These are phyloP conservation scores for Diploptera punctata DNA, from an alignment of 2,888 invertebrate genomes.

Conservation along the genomic window DNA sequence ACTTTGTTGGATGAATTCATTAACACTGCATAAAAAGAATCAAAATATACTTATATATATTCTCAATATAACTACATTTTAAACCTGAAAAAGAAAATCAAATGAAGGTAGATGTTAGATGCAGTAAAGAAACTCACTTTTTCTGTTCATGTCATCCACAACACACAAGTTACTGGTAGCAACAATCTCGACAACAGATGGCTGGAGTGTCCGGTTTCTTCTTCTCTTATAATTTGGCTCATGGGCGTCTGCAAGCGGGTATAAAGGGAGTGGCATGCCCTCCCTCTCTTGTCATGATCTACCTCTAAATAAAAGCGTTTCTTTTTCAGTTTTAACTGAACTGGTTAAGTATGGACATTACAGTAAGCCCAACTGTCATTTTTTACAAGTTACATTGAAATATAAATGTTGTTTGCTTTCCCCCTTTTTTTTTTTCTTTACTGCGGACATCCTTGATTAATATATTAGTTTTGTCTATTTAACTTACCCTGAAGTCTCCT, in stretches of 20 bases:
- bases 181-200: neutral
- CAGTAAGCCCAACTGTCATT: neutral
- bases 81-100: too few species aligned
- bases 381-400: neutral
- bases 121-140: slow-evolving; percentile 12
- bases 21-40: too few species aligned
- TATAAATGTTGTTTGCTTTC: neutral
- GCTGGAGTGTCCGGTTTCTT: neutral
- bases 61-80: too few species aligned
- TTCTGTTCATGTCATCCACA: neutral
- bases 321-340: slow-evolving; percentile 14
- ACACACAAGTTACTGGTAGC: neutral
- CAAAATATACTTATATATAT: too few species aligned
- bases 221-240: slow-evolving; percentile 17
- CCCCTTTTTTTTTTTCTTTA: neutral
- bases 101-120: neutral
- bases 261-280: slow-evolving; percentile 3
- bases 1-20: too few species aligned
- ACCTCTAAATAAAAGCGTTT: slow-evolving; percentile 16
- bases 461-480: neutral
- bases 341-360: neutral
- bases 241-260: slow-evolving; percentile 18
- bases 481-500: slow-evolving; percentile 38
- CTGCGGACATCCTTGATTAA: slow-evolving; percentile 21
- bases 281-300: slow-evolving; percentile 13